Base-by-base conservation (phyloP, 1,140 invertebrate species). In the Camponotus vicinus region DNA sequence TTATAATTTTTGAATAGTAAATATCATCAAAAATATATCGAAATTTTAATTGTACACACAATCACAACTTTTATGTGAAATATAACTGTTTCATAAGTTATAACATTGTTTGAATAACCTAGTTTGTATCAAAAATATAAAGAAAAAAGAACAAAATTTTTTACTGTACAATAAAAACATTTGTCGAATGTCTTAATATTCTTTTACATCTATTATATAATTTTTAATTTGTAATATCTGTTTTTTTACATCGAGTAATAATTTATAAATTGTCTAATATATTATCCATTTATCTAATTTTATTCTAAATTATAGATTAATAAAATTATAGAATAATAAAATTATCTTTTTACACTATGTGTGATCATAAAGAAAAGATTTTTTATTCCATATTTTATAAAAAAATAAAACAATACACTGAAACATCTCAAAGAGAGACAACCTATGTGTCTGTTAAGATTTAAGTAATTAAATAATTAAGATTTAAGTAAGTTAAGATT, bases 281-380 rank as follows among this genome's bases (percentile, higher is more conserved):
- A 34, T 73, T 34, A 4, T 55, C 13, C 37, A n/a, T 55, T 73
- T 37, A 55, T 76, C 32, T 40, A 27, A 42, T 7, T 75, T 34
- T 5, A 21, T 21, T 21, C 21, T 4, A 42, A 63, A 42, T 32
- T 13, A 18, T 32, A 8, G 21, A 27, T 40, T 57, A 57, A 21
- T 21, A 21, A 21, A 21, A 21, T 21, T 21, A 21, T 21, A 0
- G 21, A 57, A 27, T 42, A 76, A 45, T 11, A 32, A 49, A 8
- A 80, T 80, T 70, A 55, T 80, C 21, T 55, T 21, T 42, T 21
- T 1, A 11, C 32, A 73, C 21, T n/a, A 73, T 57, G 4, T 4
- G 3, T 11, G 9, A 1, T 45, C 8, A 45, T 11, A 45, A 9
- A 11, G 42, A 3, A 45, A 63, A 42, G 9, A 79, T 21, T 67